These are phyloP conservation scores for Kryptopterus vitreolus DNA, from an alignment of 2,797 vertebrate species.

Conservation along the genomic window DNA sequence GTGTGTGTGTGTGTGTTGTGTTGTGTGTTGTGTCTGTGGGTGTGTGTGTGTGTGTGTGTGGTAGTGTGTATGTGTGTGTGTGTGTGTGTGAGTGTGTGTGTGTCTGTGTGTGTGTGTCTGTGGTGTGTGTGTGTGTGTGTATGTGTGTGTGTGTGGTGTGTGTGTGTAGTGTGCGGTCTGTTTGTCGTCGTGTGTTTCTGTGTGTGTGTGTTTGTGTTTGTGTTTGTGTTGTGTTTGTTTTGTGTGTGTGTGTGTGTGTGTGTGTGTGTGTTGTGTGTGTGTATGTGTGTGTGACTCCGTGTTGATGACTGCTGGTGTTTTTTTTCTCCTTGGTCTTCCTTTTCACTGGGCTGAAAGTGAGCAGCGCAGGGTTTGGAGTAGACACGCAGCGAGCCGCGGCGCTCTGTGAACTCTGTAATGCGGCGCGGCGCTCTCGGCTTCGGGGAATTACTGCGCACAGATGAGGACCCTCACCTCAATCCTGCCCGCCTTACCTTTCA, in stretches of 20 bases:
- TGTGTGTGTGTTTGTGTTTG: slow-evolving; percentile 11
- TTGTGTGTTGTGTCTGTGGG: no score
- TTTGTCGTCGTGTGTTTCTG: no score
- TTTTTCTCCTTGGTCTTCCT: slow-evolving; percentile 9
- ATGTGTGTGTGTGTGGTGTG: slow-evolving; percentile 6
- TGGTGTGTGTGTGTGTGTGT: neutral
- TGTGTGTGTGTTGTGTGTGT: neutral
- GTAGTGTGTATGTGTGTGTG: neutral
- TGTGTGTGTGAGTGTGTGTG: slow-evolving; percentile 2
- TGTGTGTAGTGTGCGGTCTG: neutral
- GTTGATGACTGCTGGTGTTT: slow-evolving; percentile 47
- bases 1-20: neutral
- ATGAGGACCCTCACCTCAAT: slow-evolving; percentile 54
- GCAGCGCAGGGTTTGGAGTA: slow-evolving; percentile 37
- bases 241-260: neutral
- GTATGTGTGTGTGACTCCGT: slow-evolving; percentile 14
- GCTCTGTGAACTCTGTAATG: slow-evolving; percentile 43
- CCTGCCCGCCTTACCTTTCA: slow-evolving; percentile 54
- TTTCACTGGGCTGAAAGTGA: slow-evolving; percentile 16
- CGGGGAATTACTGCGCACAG: slow-evolving; percentile 49
- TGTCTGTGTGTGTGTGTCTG: neutral
- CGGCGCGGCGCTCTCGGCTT: slow-evolving; percentile 21
- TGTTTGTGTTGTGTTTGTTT: no score
- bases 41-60: slow-evolving; percentile 9
- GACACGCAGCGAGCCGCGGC: slow-evolving; percentile 37